Base-by-base conservation (phyloP, 2,797 vertebrate species). In the Mionectes olivaceus region DNA sequence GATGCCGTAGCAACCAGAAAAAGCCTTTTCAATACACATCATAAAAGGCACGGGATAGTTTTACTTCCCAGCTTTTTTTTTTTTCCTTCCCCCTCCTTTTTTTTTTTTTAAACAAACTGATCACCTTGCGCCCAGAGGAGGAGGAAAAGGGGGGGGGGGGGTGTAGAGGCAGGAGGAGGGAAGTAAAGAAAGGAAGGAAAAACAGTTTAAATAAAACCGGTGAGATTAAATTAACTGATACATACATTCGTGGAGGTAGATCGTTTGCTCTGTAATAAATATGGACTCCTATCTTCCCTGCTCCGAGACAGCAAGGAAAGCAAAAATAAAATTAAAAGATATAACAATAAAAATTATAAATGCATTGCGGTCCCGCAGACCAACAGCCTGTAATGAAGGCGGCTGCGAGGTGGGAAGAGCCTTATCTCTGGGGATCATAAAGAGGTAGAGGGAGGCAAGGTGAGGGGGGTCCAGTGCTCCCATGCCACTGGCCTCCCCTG, bases 321-420 rank as follows among this genome's bases (percentile, higher is more conserved):
- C 97, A 97, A 97, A 39, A 98, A 97, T 98, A 98, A 98, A 98
- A 98, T 98, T 98, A 98, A 98, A 98, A 98, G 98, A 98, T 98
- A 97, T 97, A 98, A 98, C 98, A 98, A 98, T 98, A 98, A 98
- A 98, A 98, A 98, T 98, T 98, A 98, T 98, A 98, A 98, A 98
- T 98, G 97, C 97, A 97, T 97, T 91, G 95, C 89, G 19, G 96
- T 77, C 91, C 91, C 19, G 12, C 91, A 28, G 96, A 80, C 89
- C 96, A 23, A 5, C 63, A 69, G 90, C 65, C 83, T 91, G 55
- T 93, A 96, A 96, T 89, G 93, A 95, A 97, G 93, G 83, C 70
- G 50, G 81, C 80, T 0, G 13, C 15, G 4, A 39, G 87, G 55
- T 75, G 74, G 89, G 80, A 15, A 56, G 55, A 43, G 4, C 35